phyloP scores from a whole-genome alignment of 2,113 vertebrate species.

The Sceloporus tristichus region DNA sequence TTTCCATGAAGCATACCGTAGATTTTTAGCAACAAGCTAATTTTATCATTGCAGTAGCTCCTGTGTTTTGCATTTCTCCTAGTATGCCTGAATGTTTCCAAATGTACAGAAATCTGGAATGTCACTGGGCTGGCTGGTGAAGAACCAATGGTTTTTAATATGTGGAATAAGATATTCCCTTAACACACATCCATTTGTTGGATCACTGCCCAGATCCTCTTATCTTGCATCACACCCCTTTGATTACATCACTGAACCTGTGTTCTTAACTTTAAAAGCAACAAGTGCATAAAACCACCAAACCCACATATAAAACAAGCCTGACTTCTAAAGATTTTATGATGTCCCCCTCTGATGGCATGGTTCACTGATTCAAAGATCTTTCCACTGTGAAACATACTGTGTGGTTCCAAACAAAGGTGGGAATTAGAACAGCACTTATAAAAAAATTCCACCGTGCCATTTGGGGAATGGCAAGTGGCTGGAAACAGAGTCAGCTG shows the following conservation, averaged over 20 bases:
- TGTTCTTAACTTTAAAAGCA: slow-evolving; percentile 62
- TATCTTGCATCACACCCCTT: slow-evolving; percentile 58
- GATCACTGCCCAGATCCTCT: slow-evolving; percentile 54
- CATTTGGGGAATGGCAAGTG: slow-evolving; percentile 45
- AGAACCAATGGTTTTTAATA: slow-evolving; percentile 52
- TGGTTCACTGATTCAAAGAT: slow-evolving; percentile 30
- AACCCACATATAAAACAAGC: slow-evolving; percentile 59
- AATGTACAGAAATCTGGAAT: slow-evolving; percentile 44
- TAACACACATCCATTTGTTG: slow-evolving; percentile 59
- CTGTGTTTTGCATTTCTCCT: slow-evolving; percentile 42
- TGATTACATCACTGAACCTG: slow-evolving; percentile 60
- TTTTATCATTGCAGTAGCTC: slow-evolving; percentile 21
- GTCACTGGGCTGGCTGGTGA: slow-evolving; percentile 41
- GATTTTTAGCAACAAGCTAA: slow-evolving; percentile 44
- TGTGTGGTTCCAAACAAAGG: background rate
- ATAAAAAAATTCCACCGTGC: slow-evolving; percentile 18
- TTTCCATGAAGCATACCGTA: slow-evolving; percentile 40
- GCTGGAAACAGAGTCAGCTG: slow-evolving; percentile 25
- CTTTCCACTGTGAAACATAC: slow-evolving; percentile 46
- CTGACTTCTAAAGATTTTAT: slow-evolving; percentile 50
- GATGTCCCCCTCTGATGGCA: slow-evolving; percentile 55
- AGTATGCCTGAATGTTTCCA: slow-evolving; percentile 50
- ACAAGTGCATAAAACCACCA: slow-evolving; percentile 52
- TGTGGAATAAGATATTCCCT: slow-evolving; percentile 60
- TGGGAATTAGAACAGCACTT: slow-evolving; percentile 34